These are phyloP conservation scores for Pseudomyrmex sp. DNA, from an alignment of 1,140 invertebrate species.

Conservation along the genomic window DNA sequence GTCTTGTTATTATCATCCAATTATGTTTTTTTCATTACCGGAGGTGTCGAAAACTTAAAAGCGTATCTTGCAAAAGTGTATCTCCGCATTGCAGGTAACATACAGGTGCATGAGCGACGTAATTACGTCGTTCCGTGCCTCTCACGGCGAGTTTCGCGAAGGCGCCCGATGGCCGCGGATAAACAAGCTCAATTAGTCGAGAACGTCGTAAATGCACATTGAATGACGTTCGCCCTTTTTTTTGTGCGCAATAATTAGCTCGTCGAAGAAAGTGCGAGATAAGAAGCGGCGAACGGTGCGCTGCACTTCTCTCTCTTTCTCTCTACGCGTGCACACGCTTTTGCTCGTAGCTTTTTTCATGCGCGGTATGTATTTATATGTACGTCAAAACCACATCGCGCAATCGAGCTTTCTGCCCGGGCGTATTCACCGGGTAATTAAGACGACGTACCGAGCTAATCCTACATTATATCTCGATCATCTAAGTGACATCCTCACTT, in stretches of 20 bases:
- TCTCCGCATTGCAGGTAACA: slow-evolving; percentile 28
- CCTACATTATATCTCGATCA: background rate
- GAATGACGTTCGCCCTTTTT: slow-evolving; percentile 50
- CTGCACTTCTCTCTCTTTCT: background rate
- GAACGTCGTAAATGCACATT: slow-evolving; percentile 52
- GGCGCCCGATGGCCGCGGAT: slow-evolving; percentile 36
- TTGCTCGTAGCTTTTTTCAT: slow-evolving; percentile 15
- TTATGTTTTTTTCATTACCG: background rate
- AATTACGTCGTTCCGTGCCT: slow-evolving; percentile 46
- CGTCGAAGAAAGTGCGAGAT: slow-evolving; percentile 15
- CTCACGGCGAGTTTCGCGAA: slow-evolving; percentile 38
- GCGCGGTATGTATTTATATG: no score
- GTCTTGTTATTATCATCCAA: background rate
- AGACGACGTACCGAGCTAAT: slow-evolving; percentile 1
- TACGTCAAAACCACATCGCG: background rate
- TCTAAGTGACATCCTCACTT: slow-evolving; percentile 59
- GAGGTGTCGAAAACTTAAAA: slow-evolving; percentile 38
- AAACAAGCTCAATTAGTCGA: slow-evolving; percentile 56
- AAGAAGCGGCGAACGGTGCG: slow-evolving; percentile 9
- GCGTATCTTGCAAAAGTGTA: slow-evolving; percentile 20
- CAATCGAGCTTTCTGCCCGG: slow-evolving; percentile 13
- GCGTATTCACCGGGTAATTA: slow-evolving; percentile 23
- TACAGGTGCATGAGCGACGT: slow-evolving; percentile 31
- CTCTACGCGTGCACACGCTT: background rate
- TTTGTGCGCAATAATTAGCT: slow-evolving; percentile 60